phyloP scores from a whole-genome alignment of 2,888 invertebrate genomes.

The Cloeon dipterum region DNA sequence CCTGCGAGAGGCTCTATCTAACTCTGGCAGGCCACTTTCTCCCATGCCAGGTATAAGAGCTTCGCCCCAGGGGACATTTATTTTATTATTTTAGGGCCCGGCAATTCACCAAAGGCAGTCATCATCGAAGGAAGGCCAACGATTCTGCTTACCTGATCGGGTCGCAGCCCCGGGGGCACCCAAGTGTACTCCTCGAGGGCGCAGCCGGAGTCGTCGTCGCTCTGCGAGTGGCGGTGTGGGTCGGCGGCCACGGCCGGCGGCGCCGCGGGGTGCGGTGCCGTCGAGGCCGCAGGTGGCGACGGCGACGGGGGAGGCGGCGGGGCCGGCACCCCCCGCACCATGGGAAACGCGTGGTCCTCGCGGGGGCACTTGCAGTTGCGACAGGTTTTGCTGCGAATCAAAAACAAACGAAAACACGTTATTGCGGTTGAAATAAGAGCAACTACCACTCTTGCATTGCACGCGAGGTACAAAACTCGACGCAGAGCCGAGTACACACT shows the following conservation, averaged over 20 bases:
- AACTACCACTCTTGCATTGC: no score
- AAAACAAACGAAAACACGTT: slow-evolving; percentile 11
- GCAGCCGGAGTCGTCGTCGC: slow-evolving; percentile 94
- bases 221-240: slow-evolving; percentile 69
- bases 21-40: neutral
- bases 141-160: slow-evolving; percentile 64
- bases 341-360: slow-evolving; percentile 18
- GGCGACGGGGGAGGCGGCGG: slow-evolving; percentile 6
- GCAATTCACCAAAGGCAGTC: no score
- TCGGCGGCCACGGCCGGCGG: slow-evolving; percentile 23
- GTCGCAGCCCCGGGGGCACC: slow-evolving; percentile 89
- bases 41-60: neutral
- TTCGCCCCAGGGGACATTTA: neutral
- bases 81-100: no score
- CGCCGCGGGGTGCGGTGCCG: slow-evolving; percentile 12
- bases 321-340: slow-evolving; percentile 14
- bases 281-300: slow-evolving; percentile 6
- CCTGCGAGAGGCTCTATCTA: no score
- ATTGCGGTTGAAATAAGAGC: neutral
- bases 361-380: slow-evolving; percentile 53
- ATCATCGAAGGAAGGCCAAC: no score
- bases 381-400: slow-evolving; percentile 51
- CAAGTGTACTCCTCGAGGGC: slow-evolving; percentile 95
- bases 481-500: no score
- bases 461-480: no score